phyloP scores from a whole-genome alignment of 2,888 invertebrate species.

The Sinodicranocentrus sp. region DNA sequence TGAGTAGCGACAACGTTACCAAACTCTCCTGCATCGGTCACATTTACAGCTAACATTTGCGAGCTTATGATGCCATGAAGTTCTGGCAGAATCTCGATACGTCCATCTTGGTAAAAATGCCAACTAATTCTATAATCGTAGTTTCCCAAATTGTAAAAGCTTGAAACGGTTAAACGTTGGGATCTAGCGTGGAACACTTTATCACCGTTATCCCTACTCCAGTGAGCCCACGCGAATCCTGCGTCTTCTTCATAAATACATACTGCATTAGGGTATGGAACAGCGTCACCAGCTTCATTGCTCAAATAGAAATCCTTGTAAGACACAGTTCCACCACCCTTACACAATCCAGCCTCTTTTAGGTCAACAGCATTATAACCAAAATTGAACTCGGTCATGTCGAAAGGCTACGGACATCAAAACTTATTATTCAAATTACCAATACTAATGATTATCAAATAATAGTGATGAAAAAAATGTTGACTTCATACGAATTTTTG shows the following conservation, averaged over 20 bases:
- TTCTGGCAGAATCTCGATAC: constrained; percentile 49
- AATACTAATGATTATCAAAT: background rate
- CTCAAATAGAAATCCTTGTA: constrained; percentile 9
- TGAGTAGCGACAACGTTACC: constrained; percentile 33
- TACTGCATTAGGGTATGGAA: background rate
- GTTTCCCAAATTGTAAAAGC: constrained; percentile 35
- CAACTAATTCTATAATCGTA: constrained; percentile 60
- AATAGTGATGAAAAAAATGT: background rate
- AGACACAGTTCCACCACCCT: constrained; percentile 3
- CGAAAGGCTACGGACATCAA: constrained; percentile 1
- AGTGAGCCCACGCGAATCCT: constrained; percentile 40
- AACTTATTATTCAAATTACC: constrained; percentile 8
- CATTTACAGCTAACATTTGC: constrained; percentile 27
- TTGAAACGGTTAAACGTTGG: constrained; percentile 15
- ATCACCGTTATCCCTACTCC: background rate
- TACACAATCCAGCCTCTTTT: background rate
- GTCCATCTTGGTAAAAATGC: constrained; percentile 57
- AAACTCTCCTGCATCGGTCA: constrained; percentile 17
- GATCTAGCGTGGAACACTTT: constrained; percentile 36
- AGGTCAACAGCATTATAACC: background rate
- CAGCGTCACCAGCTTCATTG: constrained; percentile 6
- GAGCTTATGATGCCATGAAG: constrained; percentile 33
- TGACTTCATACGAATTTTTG: constrained; percentile 19
- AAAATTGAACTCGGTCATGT: background rate
- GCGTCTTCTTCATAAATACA: constrained; percentile 54